Base-by-base conservation (phyloP, 2,797 vertebrate species). In the Echiichthys vipera region DNA sequence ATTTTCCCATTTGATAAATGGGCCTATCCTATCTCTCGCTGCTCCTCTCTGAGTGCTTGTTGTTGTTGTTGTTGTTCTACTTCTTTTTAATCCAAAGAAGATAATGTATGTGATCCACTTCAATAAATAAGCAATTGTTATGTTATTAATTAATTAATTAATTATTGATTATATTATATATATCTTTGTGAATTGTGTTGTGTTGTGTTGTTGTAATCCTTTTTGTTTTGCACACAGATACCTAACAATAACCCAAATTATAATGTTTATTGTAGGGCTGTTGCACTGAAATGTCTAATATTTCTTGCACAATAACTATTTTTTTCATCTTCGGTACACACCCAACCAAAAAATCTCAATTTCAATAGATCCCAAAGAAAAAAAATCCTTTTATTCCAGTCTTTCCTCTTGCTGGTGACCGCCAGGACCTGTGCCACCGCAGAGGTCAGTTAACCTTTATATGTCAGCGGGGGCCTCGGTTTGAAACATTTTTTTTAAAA, bases 401-500 rank as follows among this genome's bases (percentile, higher is more conserved):
- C n/a, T 27, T 51, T 67, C 56, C 2, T 55, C 13, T 76, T 96
- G 95, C 95, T 95, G 2, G 93, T 95, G 1, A 96, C 96, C 2
- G 89, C 94, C 71, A 96, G 94, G 75, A 95, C 95, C 88, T 94
- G 95, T 1, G 95, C 95, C 2, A 96, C 95, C 81, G 93, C 96
- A 95, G 82, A 94, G 95, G 46, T 96, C 96, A 29, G 0, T 95
- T 95, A 75, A 96, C 93, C 80, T 97, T 97, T 3, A 95, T 95
- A 74, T 94, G 93, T 91, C 95, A 96, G 82, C 95, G 94, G 77
- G 95, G 94, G 5, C 94, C 95, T 12, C 95, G 93, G 77, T 96
- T 96, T 85, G 95, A 97, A 85, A 96, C n/a, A n/a, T n/a, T n/a
- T n/a, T n/a, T n/a, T n/a, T 96, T 2, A 96, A 88, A 95, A 95